Evolutionary conservation across 2,113 vertebrate species (phyloP).

Genomic region (Sminthopsis crassicaudata): DNA sequence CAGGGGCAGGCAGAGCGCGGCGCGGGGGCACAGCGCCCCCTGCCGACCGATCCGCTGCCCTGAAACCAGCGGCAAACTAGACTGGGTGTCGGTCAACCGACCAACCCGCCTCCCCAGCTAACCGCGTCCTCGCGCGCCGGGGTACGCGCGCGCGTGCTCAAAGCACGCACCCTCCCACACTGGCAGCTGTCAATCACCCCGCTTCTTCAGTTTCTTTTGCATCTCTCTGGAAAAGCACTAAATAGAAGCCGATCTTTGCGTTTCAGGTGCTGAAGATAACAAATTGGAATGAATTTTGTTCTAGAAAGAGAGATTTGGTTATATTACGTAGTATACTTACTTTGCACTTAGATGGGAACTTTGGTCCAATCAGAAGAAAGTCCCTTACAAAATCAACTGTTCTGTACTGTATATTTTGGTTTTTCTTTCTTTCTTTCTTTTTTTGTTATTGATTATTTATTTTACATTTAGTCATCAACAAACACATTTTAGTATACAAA

Average conservation of each 20-base stretch:
- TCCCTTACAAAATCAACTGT: neutral
- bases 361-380: neutral
- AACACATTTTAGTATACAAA: neutral
- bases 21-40: slow-evolving; percentile 86
- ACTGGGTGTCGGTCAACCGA: neutral
- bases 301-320: neutral
- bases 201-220: neutral
- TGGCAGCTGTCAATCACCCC: neutral
- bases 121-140: slow-evolving; percentile 5
- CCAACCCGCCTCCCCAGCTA: slow-evolving; percentile 7
- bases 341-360: slow-evolving; percentile 2
- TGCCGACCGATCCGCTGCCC: slow-evolving; percentile 57
- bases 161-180: fast-evolving
- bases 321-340: neutral
- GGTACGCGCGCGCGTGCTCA: neutral
- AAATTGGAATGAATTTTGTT: neutral
- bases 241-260: neutral
- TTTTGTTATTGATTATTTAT: neutral
- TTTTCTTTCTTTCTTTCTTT: neutral
- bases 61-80: neutral
- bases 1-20: slow-evolving; percentile 63
- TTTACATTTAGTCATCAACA: neutral
- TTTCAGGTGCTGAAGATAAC: neutral
- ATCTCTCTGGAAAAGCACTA: neutral
- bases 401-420: neutral